A percentile compares a stretch with the other conserved stretches of the same genome.
These are phyloP conservation scores for Ctenopoma kingsleyae DNA, from an alignment of 2,797 vertebrate genomes.

Conservation along the genomic window DNA sequence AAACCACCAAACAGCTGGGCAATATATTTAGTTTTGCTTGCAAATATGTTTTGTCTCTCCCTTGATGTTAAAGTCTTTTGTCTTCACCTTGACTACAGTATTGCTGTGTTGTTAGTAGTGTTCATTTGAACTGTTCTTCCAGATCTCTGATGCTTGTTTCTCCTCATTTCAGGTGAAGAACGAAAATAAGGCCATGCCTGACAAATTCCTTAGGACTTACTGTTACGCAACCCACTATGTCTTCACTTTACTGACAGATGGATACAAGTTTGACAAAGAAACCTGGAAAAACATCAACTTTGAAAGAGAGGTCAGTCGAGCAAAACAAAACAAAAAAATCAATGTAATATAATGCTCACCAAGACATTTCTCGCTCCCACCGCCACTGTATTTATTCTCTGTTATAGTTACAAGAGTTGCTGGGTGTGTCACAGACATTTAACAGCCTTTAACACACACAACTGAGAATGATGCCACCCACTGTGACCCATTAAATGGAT, in stretches of 20 bases:
- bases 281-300: conserved; percentile 91
- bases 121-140: not conserved
- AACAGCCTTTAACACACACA: conserved; percentile 2
- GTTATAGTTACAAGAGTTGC: not conserved
- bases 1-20: no score
- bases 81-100: not conserved
- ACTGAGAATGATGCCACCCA: conserved; percentile 42
- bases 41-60: not conserved
- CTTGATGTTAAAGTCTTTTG: not conserved
- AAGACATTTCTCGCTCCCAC: no score
- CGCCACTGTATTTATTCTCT: not conserved
- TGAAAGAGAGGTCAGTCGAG: conserved; percentile 86
- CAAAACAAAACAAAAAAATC: not conserved
- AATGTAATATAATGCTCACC: not conserved
- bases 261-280: conserved; percentile 90
- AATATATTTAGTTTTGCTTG: no score
- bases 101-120: not conserved
- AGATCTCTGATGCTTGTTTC: conserved; percentile 3
- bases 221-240: conserved; percentile 92
- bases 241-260: conserved; percentile 87
- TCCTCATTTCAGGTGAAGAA: conserved; percentile 82
- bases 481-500: not conserved
- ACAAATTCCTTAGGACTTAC: conserved; percentile 86
- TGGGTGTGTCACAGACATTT: not conserved
- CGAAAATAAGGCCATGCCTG: conserved; percentile 74